Evolutionary conservation across 2,113 vertebrate species (phyloP), one percentile per base, ranked within the genome.

Genomic region (Myiopsitta monachus): DNA sequence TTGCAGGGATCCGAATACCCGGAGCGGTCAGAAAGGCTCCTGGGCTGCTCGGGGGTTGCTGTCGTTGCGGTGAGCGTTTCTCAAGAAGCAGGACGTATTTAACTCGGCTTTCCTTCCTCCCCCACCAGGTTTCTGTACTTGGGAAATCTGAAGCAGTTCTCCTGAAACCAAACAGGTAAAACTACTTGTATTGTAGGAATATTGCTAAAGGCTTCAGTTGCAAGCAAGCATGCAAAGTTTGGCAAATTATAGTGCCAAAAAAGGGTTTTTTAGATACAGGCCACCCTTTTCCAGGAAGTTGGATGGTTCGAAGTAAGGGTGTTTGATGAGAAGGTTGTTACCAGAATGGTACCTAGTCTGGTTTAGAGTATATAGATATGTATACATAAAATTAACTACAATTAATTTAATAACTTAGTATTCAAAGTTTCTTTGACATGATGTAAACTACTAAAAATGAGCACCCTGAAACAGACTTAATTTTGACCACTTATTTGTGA

Each of bases 81-180:
- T 41, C 18, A 0, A 18, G 57, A 21, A 28, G 51, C 70, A 6
- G 24, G 24, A 28, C 1, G 1, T 5, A 0, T 18, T 16, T 52
- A 47, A 54, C 74, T 63, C 63, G 1, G 5, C 28, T 24, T 73
- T 51, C 66, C 49, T 68, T 33, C 46, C 51, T 39, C 11, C 26
- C 18, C 1, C 18, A 7, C 33, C 3, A 87, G 90, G 64, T 59
- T 52, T 46, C 68, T 23, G 59, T 26, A 3, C 61, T 63, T 69
- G 77, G 66, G 89, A 94, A 91, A 59, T 47, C 87, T 17, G 74
- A 51, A 84, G 83, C 24, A 4, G 55, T 95, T 96, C 91, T 77
- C 85, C 77, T 82, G 62, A 64, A 73, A 89, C 33, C 90, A 23
- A 91, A 82, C 94, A 95, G 96, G 95, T 96, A 96, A 89, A 87